Evolutionary conservation across 2,113 vertebrate species (phyloP).

Genomic region (Eubucco bourcierii): DNA sequence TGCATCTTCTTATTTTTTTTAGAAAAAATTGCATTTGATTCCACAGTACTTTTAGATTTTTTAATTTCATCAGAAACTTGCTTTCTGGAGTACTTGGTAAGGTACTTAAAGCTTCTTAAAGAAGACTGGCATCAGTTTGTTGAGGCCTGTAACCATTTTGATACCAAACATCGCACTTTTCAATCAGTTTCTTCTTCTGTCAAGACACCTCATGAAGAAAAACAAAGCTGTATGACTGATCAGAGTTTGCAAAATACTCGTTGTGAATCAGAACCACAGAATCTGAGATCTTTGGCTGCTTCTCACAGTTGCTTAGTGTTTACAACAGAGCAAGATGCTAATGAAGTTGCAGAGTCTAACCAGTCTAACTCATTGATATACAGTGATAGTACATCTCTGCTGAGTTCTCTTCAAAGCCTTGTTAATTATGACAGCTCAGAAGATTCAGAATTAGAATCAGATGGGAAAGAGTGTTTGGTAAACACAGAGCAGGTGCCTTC

Average conservation of each 20-base stretch:
- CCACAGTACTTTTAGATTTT: constrained; percentile 90
- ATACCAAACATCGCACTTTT: not conserved
- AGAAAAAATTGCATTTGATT: constrained; percentile 84
- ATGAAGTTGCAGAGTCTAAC: not conserved
- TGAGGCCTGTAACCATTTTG: constrained; percentile 65
- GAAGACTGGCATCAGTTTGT: constrained; percentile 80
- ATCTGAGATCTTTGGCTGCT: not conserved
- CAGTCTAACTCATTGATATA: not conserved
- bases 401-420: constrained; percentile 67
- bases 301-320: not conserved
- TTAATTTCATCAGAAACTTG: constrained; percentile 95
- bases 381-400: not conserved
- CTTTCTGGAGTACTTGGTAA: constrained; percentile 92
- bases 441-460: constrained; percentile 79
- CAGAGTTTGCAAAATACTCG: not conserved
- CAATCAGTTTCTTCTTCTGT: not conserved
- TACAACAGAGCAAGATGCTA: not conserved
- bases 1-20: constrained; percentile 89
- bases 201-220: not conserved
- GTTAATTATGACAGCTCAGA: constrained; percentile 89
- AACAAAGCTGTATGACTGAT: not conserved
- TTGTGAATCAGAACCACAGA: not conserved
- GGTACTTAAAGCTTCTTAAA: constrained; percentile 86
- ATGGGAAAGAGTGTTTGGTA: constrained; percentile 6
- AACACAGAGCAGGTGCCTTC: not conserved